Conservation (phyloP, 2,113 vertebrate species). For the Synodontis membranacea region DNA sequence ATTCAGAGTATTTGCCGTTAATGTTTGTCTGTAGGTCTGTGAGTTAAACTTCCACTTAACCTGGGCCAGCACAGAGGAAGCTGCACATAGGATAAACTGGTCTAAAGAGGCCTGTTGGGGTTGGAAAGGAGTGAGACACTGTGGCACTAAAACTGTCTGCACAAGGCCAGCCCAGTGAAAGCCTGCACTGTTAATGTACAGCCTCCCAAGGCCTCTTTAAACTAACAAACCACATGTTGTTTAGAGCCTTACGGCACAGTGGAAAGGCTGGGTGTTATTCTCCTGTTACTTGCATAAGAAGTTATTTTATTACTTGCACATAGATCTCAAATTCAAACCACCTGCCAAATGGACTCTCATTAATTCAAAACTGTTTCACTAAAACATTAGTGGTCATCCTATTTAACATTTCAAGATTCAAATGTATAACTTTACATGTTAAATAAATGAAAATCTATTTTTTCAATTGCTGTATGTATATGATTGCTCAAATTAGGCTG, state of each 20-base stretch:
- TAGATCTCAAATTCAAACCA: conserved; percentile 29
- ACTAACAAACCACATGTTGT: conserved; percentile 55
- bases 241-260: conserved; percentile 23
- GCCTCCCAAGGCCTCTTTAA: conserved; percentile 47
- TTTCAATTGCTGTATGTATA: neutral
- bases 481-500: neutral
- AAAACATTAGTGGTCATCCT: neutral
- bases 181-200: conserved; percentile 46
- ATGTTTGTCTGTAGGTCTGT: conserved; percentile 47
- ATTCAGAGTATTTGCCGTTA: conserved; percentile 56
- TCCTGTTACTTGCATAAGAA: conserved; percentile 34
- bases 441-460: neutral
- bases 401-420: neutral
- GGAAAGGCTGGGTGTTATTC: conserved; percentile 24
- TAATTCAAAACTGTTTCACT: neutral
- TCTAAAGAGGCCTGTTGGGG: conserved; percentile 20
- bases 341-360: conserved; percentile 18
- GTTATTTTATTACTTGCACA: conserved; percentile 34
- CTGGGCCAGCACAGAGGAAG: conserved; percentile 31
- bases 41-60: conserved; percentile 46
- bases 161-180: conserved; percentile 41
- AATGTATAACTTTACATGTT: neutral
- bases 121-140: conserved; percentile 35
- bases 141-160: conserved; percentile 34
- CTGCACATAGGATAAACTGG: conserved; percentile 45